Conservation (phyloP, 2,113 vertebrate genomes). For the Misgurnus mizolepis region DNA sequence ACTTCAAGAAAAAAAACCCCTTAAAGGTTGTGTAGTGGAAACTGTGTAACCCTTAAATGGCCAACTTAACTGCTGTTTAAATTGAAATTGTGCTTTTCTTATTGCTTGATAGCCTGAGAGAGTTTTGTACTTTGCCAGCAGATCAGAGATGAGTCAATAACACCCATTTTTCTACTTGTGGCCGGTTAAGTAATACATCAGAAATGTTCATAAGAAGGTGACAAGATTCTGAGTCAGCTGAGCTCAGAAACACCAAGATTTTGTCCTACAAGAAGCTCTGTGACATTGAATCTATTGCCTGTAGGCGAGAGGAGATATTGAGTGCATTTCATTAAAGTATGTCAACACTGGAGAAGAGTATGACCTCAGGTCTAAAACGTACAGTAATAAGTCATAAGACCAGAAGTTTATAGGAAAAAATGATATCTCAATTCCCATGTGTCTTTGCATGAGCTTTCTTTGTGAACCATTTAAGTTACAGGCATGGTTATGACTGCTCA, state of each 20-base stretch:
- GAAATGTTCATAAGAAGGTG: conserved; percentile 21
- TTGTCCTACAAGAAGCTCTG: conserved; percentile 24
- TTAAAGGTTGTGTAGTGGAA: too few species aligned
- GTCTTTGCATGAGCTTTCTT: conserved; percentile 17
- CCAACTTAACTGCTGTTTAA: too few species aligned
- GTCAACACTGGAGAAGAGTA: conserved; percentile 11
- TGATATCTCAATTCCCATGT: background rate
- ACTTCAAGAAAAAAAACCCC: too few species aligned
- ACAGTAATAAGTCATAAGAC: background rate
- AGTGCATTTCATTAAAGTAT: conserved; percentile 17
- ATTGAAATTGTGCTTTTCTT: too few species aligned
- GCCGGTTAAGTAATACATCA: background rate
- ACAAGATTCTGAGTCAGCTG: conserved; percentile 13
- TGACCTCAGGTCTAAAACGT: background rate
- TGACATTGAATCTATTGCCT: conserved; percentile 36
- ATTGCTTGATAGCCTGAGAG: too few species aligned
- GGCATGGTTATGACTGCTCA: background rate
- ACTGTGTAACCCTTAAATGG: too few species aligned
- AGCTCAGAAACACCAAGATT: background rate
- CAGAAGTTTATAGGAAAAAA: background rate
- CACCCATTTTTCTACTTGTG: background rate
- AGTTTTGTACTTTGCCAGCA: too few species aligned
- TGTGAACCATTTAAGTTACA: background rate
- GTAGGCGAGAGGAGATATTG: background rate
- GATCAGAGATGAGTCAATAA: background rate